These are phyloP conservation scores for Acestrorhynchus altus DNA, from an alignment of 2,797 vertebrate species.

Conservation along the genomic window DNA sequence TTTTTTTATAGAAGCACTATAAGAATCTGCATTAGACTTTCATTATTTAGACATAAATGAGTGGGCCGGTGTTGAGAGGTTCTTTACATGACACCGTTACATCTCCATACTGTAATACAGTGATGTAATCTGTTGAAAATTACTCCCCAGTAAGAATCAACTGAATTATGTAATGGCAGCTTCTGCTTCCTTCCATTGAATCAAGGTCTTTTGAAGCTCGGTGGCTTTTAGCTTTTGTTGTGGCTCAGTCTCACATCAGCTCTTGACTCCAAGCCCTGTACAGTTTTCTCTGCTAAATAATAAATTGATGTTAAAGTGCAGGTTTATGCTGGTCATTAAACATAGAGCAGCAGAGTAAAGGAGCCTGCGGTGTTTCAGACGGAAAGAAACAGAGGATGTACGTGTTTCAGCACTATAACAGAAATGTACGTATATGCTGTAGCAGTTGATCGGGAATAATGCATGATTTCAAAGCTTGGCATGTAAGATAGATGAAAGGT, in stretches of 20 bases:
- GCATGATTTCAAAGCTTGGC: neutral
- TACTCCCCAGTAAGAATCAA: conserved; percentile 43
- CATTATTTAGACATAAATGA: no score
- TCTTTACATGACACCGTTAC: neutral
- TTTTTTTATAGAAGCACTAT: no score
- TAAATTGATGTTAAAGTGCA: conserved; percentile 1
- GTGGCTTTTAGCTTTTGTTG: neutral
- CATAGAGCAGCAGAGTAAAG: neutral
- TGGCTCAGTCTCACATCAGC: neutral
- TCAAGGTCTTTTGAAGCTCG: neutral
- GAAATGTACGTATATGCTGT: neutral
- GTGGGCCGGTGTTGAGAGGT: no score
- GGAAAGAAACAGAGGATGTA: neutral
- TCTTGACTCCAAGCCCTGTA: neutral
- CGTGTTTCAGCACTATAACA: neutral
- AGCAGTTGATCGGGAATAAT: neutral
- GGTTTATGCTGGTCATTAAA: neutral
- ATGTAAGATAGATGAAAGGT: neutral
- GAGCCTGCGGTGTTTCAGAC: neutral
- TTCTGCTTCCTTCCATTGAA: conserved; percentile 24
- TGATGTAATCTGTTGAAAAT: conserved; percentile 25
- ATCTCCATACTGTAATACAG: conserved; percentile 8
- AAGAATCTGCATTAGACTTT: no score
- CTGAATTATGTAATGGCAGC: conserved; percentile 32
- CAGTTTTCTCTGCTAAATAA: conserved; percentile 36